Evolutionary conservation across 2,113 vertebrate species (phyloP).

Genomic region (Cepphus grylle): DNA sequence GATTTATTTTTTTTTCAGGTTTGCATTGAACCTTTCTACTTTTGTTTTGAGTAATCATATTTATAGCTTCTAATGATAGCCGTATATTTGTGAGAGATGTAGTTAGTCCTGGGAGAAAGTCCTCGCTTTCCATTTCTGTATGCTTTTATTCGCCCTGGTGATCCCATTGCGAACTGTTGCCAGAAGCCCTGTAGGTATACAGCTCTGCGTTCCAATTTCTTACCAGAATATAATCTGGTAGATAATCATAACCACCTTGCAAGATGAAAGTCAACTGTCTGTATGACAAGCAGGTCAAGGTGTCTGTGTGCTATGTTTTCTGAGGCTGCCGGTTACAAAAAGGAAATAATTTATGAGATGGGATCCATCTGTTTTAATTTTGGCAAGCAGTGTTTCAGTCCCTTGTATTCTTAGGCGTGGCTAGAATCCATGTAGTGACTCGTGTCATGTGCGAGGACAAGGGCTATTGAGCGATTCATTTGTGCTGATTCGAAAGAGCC

Average conservation of each 20-base stretch:
- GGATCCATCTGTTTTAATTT: neutral
- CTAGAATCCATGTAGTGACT: neutral
- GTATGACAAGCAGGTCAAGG: neutral
- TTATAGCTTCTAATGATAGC: neutral
- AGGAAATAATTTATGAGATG: neutral
- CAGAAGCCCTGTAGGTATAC: neutral
- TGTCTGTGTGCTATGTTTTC: neutral
- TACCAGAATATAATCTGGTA: neutral
- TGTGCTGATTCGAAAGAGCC: neutral
- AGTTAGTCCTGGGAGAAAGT: neutral
- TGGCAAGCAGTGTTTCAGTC: neutral
- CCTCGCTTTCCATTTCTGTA: neutral
- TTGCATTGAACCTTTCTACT: neutral
- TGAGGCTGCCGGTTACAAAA: neutral
- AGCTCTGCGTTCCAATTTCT: neutral
- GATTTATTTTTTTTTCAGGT: neutral
- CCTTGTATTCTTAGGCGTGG: neutral
- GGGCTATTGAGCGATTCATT: neutral
- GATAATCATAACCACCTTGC: neutral
- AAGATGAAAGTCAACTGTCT: neutral
- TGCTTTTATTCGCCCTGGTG: neutral
- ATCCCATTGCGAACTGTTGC: neutral
- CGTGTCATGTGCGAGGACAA: neutral
- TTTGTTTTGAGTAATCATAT: neutral
- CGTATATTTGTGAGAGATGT: neutral